phyloP scores from a whole-genome alignment of 2,113 vertebrate species.

The Planiliza haematocheilus region DNA sequence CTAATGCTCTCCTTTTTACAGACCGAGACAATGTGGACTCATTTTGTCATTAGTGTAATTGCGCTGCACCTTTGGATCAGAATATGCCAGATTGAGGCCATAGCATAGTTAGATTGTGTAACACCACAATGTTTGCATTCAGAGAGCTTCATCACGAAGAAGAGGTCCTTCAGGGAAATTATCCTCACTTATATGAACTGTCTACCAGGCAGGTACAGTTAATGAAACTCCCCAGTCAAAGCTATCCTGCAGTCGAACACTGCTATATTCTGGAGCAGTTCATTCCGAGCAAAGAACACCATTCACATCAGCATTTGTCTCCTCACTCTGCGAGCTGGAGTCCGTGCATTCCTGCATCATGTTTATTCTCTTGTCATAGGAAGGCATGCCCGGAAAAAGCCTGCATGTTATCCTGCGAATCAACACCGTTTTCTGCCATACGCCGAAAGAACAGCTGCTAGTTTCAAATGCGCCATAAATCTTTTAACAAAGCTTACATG shows the following conservation, averaged over 20 bases:
- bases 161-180: constrained; percentile 61
- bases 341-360: constrained; percentile 32
- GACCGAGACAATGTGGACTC: constrained; percentile 22
- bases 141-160: constrained; percentile 49
- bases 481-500: constrained; percentile 80
- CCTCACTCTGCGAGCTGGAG: constrained; percentile 11
- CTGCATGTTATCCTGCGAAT: constrained; percentile 19
- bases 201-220: constrained; percentile 58
- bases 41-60: constrained; percentile 44
- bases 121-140: constrained; percentile 43
- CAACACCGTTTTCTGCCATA: constrained; percentile 9
- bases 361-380: constrained; percentile 33
- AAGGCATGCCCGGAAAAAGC: constrained; percentile 26
- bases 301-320: constrained; percentile 39
- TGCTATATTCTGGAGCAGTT: constrained; percentile 38
- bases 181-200: constrained; percentile 72
- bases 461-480: constrained; percentile 75
- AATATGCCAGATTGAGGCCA: constrained; percentile 24
- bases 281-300: constrained; percentile 22
- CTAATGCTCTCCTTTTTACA: constrained; percentile 35
- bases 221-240: constrained; percentile 69
- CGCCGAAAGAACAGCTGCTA: constrained; percentile 12
- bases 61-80: constrained; percentile 18
- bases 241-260: constrained; percentile 42
- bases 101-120: constrained; percentile 22